phyloP scores from a whole-genome alignment of 2,113 vertebrate genomes.

The Syngnathoides biaculeatus region DNA sequence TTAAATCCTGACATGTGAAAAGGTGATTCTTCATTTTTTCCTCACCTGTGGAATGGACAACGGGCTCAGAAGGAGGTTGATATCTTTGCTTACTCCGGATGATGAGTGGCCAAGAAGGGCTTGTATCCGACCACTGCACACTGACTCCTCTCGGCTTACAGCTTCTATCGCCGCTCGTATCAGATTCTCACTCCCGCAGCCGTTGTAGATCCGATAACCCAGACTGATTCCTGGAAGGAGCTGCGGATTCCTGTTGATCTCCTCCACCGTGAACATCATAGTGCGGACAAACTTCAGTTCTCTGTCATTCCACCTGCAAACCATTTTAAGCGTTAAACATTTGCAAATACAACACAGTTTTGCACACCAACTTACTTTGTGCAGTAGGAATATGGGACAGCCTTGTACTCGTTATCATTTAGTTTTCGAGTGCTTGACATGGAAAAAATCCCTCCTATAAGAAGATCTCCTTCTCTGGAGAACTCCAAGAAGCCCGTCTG shows the following conservation, averaged over 20 bases:
- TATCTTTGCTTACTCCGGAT: slow-evolving; percentile 50
- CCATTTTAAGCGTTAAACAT: neutral
- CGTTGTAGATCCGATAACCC: slow-evolving; percentile 56
- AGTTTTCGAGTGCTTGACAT: slow-evolving; percentile 23
- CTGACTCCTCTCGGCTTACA: slow-evolving; percentile 26
- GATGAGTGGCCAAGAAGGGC: slow-evolving; percentile 60
- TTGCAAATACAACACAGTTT: neutral
- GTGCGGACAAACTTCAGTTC: slow-evolving; percentile 60
- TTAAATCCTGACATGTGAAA: neutral
- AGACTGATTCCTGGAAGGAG: slow-evolving; percentile 57
- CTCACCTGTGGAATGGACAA: slow-evolving; percentile 59
- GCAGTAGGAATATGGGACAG: slow-evolving; percentile 39
- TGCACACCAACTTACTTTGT: slow-evolving; percentile 24
- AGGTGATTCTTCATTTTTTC: neutral
- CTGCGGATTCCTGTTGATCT: slow-evolving; percentile 53
- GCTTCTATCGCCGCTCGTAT: slow-evolving; percentile 52
- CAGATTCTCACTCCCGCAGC: slow-evolving; percentile 53
- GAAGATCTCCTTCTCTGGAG: slow-evolving; percentile 57
- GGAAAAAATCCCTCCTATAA: slow-evolving; percentile 59
- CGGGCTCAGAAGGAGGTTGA: slow-evolving; percentile 44
- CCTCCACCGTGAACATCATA: slow-evolving; percentile 59
- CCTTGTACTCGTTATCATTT: slow-evolving; percentile 29
- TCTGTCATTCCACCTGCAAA: slow-evolving; percentile 50
- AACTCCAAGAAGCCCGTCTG: slow-evolving; percentile 52
- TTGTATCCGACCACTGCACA: slow-evolving; percentile 37